Evolutionary conservation across 2,888 invertebrate species (phyloP), one percentile per base, ranked within the genome.

Genomic region (Rotaria magnacalcarata): DNA sequence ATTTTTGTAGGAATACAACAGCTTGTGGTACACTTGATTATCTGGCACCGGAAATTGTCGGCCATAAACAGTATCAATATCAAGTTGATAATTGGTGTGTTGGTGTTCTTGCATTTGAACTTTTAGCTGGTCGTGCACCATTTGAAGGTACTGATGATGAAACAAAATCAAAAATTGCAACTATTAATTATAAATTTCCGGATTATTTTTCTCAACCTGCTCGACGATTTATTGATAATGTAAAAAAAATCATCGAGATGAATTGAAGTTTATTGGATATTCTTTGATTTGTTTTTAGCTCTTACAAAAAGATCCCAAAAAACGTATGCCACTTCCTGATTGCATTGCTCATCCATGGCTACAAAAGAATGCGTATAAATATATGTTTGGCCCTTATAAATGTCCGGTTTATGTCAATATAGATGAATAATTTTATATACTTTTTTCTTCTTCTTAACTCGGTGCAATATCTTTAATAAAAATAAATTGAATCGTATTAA

Each of bases 11-110:
- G 90, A 93, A 97, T 84, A 94, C 94, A 89, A 97, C 97, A 10
- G 90, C 97, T 87, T 97, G 97, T 90, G 97, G 97, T 11, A 97
- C 97, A 0, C 92, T 97, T 87, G 97, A 97, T 91, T 98, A 98
- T 91, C 92, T 98, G 85, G 95, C 97, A 19, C 97, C 97, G 0
- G 99, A 99, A 92, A 99, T 99, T 97, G 93, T 97, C 8, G 93
- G 94, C 89, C 95, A 95, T 0, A 93, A 94, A 89, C 93, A 94
- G 0, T 96, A 98, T 89, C 95, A 95, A 88, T 95, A 96, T 89
- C 94, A 89, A 60, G 91, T 91, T 2, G 98, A 98, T 90, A 93
- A 96, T 52, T 99, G 98, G 98, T 95, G 96, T 90, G 92, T 98
- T 43, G 99, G 99, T 19, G 95, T 99, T 0, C 92, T 99, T 0